Base-by-base conservation (phyloP, 2,113 vertebrate species). In the Scolopax mira region DNA sequence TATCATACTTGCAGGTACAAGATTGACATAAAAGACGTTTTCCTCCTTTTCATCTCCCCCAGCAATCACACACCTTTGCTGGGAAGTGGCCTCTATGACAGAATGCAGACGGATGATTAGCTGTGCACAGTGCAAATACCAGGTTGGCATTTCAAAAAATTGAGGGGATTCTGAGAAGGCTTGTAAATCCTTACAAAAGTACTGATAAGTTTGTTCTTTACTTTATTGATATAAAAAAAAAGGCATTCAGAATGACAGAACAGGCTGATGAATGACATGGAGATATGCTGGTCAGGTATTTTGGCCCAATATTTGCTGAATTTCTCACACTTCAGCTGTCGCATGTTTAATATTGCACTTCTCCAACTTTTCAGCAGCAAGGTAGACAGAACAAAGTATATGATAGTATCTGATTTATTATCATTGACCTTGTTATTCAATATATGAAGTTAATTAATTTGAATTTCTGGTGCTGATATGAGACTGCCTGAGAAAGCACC, bases 171-270 rank as follows among this genome's bases (percentile, higher is more conserved):
- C 72, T 44, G 28, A 55, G 57, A 57, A 67, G 71, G 67, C 61
- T 60, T 64, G 39, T 57, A 88, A 91, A 90, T 71, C 82, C 82
- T 78, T 85, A 60, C 48, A 84, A n/a, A 94, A 90, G 92, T 84
- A 81, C 77, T 71, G 65, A 9, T 52, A 74, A 61, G 61, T 79
- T 78, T 66, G 69, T 73, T 95, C 88, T 95, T 80, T 35, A 28
- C 22, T 27, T 80, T 55, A 57, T 12, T 88, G 22, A 24, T 60
- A 61, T 28, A 28, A 37, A 79, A 79, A 79, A 79, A 58, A 84
- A 55, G 30, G 66, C 23, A 71, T 61, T 84, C 27, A 31, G 67
- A 65, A 42, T 61, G 79, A 64, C 54, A 84, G 79, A 90, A 42
- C 3, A 51, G 31, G n/a, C 22, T 75, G 69, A 70, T 41, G 65